Base-by-base conservation (phyloP, 2,113 vertebrate species). In the Accipiter virgatus region DNA sequence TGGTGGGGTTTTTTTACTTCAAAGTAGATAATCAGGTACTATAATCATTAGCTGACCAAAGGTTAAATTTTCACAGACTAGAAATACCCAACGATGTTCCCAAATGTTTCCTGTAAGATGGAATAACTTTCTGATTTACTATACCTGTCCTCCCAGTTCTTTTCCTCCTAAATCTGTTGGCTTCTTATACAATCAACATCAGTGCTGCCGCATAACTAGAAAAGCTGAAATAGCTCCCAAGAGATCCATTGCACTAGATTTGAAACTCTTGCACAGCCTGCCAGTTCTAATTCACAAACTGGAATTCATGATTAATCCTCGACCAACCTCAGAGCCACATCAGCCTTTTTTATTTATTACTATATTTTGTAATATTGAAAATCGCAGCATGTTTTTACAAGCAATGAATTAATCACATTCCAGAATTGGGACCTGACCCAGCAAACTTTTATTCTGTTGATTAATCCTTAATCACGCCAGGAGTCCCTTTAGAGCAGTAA, bases 291-390 rank as follows among this genome's bases (percentile, higher is more conserved):
- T 94, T 91, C 93, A 90, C 72, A 93, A 70, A 86, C 92, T 65
- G 68, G 70, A 95, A 96, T 87, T 88, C 72, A 59, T 68, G 25
- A 94, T 93, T 94, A 96, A 94, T 94, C 81, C 78, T 95, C 85
- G 86, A 34, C 47, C 56, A 91, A 36, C 42, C 88, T 81, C 55
- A 75, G 43, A 78, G 43, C 27, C 7, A 3, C n/a, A 89, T 68
- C 82, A 87, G 31, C 31, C 80, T 93, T 88, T 21, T 93, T 95
- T 95, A 94, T 96, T 93, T 93, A 82, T 87, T 88, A 63, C 38
- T 87, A 11, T 34, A 48, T 83, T 89, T 85, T 89, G 22, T 87
- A 92, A 88, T 89, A 93, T 56, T 86, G n/a, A 81, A 95, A 82
- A 90, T 77, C 22, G 4, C 50, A 86, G 38, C 43, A 43, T 72